Evolutionary conservation across 2,797 vertebrate genomes (phyloP).

Genomic region (Hyperoplus immaculatus): DNA sequence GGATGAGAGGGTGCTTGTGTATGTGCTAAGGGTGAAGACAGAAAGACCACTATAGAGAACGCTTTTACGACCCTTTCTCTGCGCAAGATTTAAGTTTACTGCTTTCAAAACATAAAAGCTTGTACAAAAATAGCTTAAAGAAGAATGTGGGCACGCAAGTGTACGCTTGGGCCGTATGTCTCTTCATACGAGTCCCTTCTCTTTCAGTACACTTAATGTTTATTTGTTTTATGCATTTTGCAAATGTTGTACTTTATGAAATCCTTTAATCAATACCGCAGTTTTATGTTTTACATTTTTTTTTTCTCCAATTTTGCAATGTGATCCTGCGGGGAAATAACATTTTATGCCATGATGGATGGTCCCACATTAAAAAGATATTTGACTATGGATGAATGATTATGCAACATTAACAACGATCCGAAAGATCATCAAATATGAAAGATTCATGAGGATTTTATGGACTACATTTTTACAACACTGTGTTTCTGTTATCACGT

Average conservation of each 20-base stretch:
- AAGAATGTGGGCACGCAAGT: not conserved
- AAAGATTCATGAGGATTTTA: not conserved
- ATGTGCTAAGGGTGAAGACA: slow-evolving; percentile 35
- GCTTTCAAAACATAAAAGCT: slow-evolving; percentile 1
- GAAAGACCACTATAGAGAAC: slow-evolving; percentile 11
- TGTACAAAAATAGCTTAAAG: not conserved
- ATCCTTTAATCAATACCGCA: not conserved
- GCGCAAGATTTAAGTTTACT: not conserved
- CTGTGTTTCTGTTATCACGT: not conserved
- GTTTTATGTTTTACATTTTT: not conserved
- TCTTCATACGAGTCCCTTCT: not conserved
- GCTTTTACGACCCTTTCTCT: slow-evolving; percentile 20
- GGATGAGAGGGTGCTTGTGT: slow-evolving; percentile 42
- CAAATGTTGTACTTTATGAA: not conserved
- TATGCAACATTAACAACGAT: not conserved
- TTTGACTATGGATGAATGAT: not conserved
- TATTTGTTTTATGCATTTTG: not conserved
- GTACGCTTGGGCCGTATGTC: not conserved
- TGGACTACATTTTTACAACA: not conserved
- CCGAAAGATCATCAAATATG: not conserved
- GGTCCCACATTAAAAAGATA: not conserved
- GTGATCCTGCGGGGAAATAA: not conserved
- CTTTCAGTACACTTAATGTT: not conserved
- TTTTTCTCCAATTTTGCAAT: not conserved
- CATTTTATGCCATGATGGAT: not conserved